phyloP scores from a whole-genome alignment of 2,113 vertebrate genomes.

The Clarias gariepinus region DNA sequence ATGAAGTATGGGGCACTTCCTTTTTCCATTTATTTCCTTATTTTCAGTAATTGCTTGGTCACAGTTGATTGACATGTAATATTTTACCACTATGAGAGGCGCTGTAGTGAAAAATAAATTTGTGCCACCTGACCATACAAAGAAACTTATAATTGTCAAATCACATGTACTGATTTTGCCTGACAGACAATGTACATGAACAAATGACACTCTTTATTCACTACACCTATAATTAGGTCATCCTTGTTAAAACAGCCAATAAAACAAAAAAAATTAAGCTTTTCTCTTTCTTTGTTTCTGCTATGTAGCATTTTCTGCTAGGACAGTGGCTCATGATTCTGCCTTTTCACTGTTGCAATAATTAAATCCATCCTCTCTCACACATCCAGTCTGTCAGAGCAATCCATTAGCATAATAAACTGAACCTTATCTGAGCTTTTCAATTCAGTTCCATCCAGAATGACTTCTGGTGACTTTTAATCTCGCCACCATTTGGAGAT shows the following conservation, averaged over 20 bases:
- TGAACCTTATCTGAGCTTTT: conserved; percentile 50
- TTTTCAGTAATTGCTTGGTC: background rate
- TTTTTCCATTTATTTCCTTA: background rate
- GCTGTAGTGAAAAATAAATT: background rate
- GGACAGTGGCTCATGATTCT: conserved; percentile 42
- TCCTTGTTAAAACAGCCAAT: conserved; percentile 8
- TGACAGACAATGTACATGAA: background rate
- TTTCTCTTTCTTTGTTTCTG: background rate
- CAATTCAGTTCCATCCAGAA: conserved; percentile 58
- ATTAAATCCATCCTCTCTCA: conserved; percentile 59
- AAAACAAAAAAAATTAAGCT: background rate
- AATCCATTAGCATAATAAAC: conserved; percentile 69
- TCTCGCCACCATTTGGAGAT: conserved; percentile 64
- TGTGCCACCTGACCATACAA: background rate
- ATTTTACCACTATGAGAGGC: background rate
- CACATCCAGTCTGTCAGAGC: conserved; percentile 57
- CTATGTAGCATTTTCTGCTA: conserved; percentile 34
- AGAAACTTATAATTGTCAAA: background rate
- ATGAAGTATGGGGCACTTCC: background rate
- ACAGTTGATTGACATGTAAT: background rate
- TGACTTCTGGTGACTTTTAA: conserved; percentile 61
- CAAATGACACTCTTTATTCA: conserved; percentile 9
- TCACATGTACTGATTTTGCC: background rate
- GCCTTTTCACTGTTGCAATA: conserved; percentile 53
- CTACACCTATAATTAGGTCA: conserved; percentile 25